These are phyloP conservation scores for Acrobasis suavella DNA, from an alignment of 2,888 invertebrate species.

Conservation along the genomic window DNA sequence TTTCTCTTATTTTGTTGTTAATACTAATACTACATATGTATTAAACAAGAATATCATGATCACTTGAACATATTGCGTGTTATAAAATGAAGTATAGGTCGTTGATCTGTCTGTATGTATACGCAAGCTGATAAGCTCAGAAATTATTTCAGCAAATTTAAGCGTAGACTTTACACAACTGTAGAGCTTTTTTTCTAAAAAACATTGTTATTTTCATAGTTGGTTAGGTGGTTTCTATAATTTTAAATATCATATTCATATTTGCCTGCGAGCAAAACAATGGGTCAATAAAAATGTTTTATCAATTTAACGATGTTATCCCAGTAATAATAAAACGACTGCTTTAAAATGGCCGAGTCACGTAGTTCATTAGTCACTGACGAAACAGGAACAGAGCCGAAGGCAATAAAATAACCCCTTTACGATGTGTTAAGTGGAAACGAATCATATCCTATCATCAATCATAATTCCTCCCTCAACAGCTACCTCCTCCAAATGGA, in stretches of 20 bases:
- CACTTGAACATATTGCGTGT: no score
- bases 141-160: no score
- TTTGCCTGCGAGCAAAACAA: background rate
- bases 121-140: no score
- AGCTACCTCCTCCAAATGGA: constrained; percentile 49
- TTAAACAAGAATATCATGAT: no score
- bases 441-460: constrained; percentile 78
- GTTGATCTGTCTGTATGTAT: no score
- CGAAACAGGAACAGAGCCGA: constrained; percentile 65
- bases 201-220: no score
- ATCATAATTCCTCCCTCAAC: constrained; percentile 71
- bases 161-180: no score
- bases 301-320: constrained; percentile 15
- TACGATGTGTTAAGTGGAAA: constrained; percentile 79
- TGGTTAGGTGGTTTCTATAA: no score
- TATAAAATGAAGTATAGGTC: no score
- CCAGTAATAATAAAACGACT: constrained; percentile 53
- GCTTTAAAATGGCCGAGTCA: constrained; percentile 68
- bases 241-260: background rate
- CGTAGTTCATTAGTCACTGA: constrained; percentile 74
- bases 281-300: constrained; percentile 3
- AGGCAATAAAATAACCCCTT: constrained; percentile 78
- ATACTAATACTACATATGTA: no score
- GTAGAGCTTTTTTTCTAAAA: no score
- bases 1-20: no score